Conservation (phyloP, 2,113 vertebrate genomes). For the Neotragus moschatus region DNA sequence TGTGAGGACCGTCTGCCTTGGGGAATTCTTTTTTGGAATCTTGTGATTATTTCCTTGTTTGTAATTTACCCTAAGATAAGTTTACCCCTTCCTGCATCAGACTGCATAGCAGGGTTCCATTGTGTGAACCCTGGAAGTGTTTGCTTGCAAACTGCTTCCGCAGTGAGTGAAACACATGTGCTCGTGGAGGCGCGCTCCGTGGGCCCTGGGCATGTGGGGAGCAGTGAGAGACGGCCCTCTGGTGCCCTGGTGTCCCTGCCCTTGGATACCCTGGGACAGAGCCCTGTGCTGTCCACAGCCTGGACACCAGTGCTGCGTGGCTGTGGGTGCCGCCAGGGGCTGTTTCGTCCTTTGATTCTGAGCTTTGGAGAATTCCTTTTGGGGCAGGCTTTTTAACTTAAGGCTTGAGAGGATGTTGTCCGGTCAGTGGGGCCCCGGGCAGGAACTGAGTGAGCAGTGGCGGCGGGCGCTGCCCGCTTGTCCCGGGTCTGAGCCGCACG, state of each 20-base stretch:
- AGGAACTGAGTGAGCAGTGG: fast-evolving
- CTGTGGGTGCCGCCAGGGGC: not conserved
- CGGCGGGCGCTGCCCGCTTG: fast-evolving
- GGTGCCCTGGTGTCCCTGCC: not conserved
- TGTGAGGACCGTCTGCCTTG: fast-evolving
- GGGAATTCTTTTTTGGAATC: no score
- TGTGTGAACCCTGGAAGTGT: not conserved
- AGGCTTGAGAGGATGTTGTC: not conserved
- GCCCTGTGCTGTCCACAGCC: not conserved
- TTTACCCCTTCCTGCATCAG: not conserved
- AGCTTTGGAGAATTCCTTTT: not conserved
- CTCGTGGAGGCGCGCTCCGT: fast-evolving
- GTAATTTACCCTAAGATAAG: not conserved
- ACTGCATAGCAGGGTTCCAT: fast-evolving
- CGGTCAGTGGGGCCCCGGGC: fast-evolving
- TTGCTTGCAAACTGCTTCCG: fast-evolving
- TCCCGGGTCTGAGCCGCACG: not conserved
- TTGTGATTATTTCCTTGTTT: not conserved
- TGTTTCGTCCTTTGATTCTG: not conserved
- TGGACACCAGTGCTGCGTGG: not conserved
- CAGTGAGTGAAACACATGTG: fast-evolving
- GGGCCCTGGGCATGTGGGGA: no score
- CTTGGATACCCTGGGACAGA: not conserved
- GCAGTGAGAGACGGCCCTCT: not conserved
- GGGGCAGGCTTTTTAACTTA: not conserved